Percentiles rank a stretch among this genome's conserved stretches.
Conservation (phyloP, 2,113 vertebrate genomes). For the Pteruthius melanotis region DNA sequence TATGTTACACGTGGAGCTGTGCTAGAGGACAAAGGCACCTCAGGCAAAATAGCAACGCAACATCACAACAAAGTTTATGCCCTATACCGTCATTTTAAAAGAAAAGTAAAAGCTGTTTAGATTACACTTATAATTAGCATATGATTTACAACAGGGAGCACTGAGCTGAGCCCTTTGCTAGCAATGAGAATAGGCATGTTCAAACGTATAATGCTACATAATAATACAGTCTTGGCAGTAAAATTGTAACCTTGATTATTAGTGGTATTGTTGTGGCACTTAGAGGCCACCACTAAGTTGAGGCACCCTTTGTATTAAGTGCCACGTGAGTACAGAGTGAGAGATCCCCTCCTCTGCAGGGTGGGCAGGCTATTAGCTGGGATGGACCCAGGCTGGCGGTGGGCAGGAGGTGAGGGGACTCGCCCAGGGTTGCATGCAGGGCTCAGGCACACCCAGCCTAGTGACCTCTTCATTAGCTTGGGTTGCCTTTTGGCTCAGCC, state of each 20-base stretch:
- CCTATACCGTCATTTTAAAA: background rate
- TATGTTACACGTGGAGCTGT: background rate
- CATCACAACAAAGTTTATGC: slow-evolving; percentile 54
- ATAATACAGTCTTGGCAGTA: slow-evolving; percentile 35
- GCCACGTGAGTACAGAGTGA: background rate
- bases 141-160: slow-evolving; percentile 31
- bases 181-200: slow-evolving; percentile 23
- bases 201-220: slow-evolving; percentile 47
- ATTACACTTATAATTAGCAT: slow-evolving; percentile 52
- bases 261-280: slow-evolving; percentile 19
- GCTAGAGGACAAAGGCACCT: slow-evolving; percentile 50
- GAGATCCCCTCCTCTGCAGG: background rate
- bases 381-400: background rate
- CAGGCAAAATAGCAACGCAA: background rate
- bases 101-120: slow-evolving; percentile 39
- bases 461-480: background rate
- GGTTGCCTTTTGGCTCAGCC: background rate
- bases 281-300: background rate
- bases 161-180: slow-evolving; percentile 32
- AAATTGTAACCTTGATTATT: slow-evolving; percentile 48
- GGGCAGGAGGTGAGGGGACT: background rate
- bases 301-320: slow-evolving; percentile 20
- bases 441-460: background rate
- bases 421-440: background rate
- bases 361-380: background rate